Base-by-base conservation (phyloP, 2,888 invertebrate species). In the Drosophila paracracens region DNA sequence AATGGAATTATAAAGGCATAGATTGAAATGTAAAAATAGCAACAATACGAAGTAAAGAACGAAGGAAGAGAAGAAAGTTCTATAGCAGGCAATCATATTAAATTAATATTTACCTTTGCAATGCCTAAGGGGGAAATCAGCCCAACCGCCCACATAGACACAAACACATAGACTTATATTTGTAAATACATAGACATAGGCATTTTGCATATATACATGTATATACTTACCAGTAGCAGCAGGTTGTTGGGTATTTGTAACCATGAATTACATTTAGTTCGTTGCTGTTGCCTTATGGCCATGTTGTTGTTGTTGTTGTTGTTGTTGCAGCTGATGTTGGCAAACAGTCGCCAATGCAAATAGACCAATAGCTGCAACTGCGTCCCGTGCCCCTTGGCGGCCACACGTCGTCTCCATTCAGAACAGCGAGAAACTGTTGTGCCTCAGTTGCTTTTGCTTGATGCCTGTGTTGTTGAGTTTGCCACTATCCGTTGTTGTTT, bases 201-300 rank as follows among this genome's bases (percentile, higher is more conserved):
- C 5, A 25, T 46, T 50, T 11, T 54, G 8, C 25, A 7, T 21
- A 25, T 25, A 25, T 21, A 21, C 21, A 21, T 21, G 21, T 21
- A 21, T 13, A 11, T 58, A 71, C 85, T 82, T 59, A 91, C 90
- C 90, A 85, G 74, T 73, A 83, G 76, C 70, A 91, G 88, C 86
- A 86, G 81, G 79, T 83, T 83, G 75, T 82, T 82, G 78, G 75
- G 63, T 76, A 81, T 78, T 86, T 91, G 90, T 76, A 89, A 90
- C 88, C 90, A 89, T 91, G 82, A 83, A 89, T 81, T 82, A 81
- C 88, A 82, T 76, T 75, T 81, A 70, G 82, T 76, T 86, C 80
- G 89, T 65, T 72, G 79, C 74, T 74, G 70, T 60, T 76, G 85
- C 74, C 78, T 74, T 80, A 73, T 82, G 76, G 81, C 79, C 83